These are phyloP conservation scores for Spodoptera exigua DNA, from an alignment of 2,888 invertebrate species.

Conservation along the genomic window DNA sequence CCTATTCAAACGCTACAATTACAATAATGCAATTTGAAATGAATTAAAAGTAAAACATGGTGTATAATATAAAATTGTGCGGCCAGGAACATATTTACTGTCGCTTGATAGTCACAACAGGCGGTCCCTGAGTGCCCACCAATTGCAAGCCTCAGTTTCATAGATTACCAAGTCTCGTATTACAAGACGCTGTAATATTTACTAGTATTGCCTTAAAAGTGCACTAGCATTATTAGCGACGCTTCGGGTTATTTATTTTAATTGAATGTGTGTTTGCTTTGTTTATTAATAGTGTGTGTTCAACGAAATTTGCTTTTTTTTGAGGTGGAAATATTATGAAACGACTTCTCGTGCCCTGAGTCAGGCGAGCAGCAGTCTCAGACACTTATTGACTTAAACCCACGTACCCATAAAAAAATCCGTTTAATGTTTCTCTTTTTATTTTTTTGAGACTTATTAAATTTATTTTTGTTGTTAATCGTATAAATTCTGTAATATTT, in stretches of 20 bases:
- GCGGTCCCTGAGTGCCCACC: conserved; percentile 42
- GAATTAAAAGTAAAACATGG: conserved; percentile 19
- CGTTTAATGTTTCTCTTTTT: no score
- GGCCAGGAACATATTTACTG: conserved; percentile 36
- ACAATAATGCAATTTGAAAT: conserved; percentile 1
- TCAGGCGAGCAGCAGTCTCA: no score
- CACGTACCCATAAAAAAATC: no score
- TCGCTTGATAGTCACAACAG: conserved; percentile 47
- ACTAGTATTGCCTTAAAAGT: conserved; percentile 41
- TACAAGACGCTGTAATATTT: conserved; percentile 50
- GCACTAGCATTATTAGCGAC: conserved; percentile 35
- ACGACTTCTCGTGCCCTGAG: no score
- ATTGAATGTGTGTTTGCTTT: conserved; percentile 23
- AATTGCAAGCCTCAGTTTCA: conserved; percentile 30
- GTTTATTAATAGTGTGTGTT: conserved; percentile 13
- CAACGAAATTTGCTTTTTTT: no score
- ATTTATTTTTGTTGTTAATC: no score
- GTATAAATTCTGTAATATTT: no score
- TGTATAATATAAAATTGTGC: conserved; percentile 22
- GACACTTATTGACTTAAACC: no score
- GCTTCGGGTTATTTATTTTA: conserved; percentile 30
- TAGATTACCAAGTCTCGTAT: conserved; percentile 48
- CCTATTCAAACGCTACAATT: background rate
- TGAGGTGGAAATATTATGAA: no score
- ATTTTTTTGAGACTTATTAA: no score